Base-by-base conservation (phyloP, 2,888 invertebrate genomes). In the Drosophila yooni region DNA sequence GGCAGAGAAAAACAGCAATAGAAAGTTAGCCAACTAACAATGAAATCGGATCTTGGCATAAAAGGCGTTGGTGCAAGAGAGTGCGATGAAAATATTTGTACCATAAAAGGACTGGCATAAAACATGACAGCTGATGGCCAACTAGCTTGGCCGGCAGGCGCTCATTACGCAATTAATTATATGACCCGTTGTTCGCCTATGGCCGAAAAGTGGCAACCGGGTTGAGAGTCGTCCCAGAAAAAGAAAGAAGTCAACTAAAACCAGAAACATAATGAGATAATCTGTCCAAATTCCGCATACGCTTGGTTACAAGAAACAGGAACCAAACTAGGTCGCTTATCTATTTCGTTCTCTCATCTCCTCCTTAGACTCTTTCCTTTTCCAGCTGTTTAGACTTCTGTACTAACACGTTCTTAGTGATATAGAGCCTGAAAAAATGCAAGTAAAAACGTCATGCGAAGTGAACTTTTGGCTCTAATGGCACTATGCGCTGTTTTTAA, bases 91-190 rank as follows among this genome's bases (percentile, higher is more conserved):
- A 43, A 43, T 53, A 69, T 67, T 64, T 61, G 38, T 52, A 66
- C 48, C 58, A 71, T 66, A 54, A 67, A 68, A 57, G 43, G 36
- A 58, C 48, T 43, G 36, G 27, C 56, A 66, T 51, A 53, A 68
- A 70, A 63, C 36, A 15, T 13, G 68, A 67, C 63, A 66, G 54
- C 48, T 56, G 61, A 36, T 58, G 66, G 56, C 63, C 50, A 63
- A 43, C 33, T 43, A 64, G 73, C 80, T 64, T 65, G 70, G 74
- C 79, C 76, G 74, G 62, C 79, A 83, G 81, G 65, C 81, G 84
- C 85, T 88, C 89, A 85, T 89, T 85, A 88, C 80, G 85, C 74
- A 84, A 89, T 85, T 88, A 89, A 89, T 89, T 85, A 88, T 89
- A 85, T 78, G 88, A 74, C 88, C 79, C 70, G 79, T 78, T 82